phyloP scores from a whole-genome alignment of 2,113 vertebrate species.

The Lophura nycthemera region DNA sequence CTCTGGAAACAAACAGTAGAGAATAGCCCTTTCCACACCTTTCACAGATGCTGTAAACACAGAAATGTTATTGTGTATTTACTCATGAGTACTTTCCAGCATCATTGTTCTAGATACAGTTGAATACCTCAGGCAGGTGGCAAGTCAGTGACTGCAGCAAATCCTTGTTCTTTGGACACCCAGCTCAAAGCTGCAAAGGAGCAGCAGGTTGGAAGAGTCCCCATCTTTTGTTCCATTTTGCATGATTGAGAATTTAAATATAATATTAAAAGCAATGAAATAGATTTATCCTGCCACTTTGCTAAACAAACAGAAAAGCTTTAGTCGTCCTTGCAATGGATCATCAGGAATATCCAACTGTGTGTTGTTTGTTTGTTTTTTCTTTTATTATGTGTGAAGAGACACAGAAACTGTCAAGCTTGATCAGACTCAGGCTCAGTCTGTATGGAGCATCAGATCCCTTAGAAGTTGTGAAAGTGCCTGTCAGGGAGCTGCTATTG shows the following conservation, averaged over 20 bases:
- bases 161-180: constrained; percentile 5
- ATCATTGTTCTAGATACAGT: constrained; percentile 12
- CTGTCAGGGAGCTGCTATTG: background rate
- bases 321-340: background rate
- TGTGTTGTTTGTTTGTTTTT: background rate
- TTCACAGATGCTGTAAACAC: constrained; percentile 26
- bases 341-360: background rate
- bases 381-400: background rate
- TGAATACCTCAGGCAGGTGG: constrained; percentile 42
- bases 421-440: background rate
- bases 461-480: background rate
- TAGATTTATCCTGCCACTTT: background rate
- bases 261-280: background rate
- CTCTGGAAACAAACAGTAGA: constrained; percentile 33
- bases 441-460: background rate
- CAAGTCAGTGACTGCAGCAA: constrained; percentile 16
- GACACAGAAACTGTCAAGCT: background rate
- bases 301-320: background rate
- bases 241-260: background rate
- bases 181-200: background rate
- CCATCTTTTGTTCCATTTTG: background rate
- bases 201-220: background rate
- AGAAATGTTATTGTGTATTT: constrained; percentile 35
- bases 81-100: background rate
- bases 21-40: background rate